phyloP scores from a whole-genome alignment of 2,797 vertebrate genomes.

The Arctocebus calabarensis region DNA sequence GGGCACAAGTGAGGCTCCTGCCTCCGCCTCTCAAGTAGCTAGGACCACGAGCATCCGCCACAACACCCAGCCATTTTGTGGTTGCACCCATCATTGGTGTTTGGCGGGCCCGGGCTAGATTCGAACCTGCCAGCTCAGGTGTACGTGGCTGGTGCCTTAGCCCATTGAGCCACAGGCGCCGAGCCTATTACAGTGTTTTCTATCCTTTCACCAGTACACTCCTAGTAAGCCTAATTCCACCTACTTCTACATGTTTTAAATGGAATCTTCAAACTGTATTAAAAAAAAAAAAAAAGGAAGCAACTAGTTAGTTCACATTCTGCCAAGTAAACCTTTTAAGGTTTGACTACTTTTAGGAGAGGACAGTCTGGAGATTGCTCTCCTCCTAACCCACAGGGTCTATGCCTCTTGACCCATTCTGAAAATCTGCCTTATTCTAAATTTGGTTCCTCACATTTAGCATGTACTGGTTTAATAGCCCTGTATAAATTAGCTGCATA shows the following conservation, averaged over 20 bases:
- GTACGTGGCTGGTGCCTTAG: too few species aligned
- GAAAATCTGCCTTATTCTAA: not conserved
- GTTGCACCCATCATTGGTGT: too few species aligned
- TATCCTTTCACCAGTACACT: not conserved
- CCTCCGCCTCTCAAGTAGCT: too few species aligned
- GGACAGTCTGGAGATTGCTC: not conserved
- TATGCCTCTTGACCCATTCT: not conserved
- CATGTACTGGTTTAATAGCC: not conserved
- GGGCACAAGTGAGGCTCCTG: too few species aligned
- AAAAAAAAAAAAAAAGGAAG: constrained; percentile 63
- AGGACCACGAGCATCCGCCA: too few species aligned
- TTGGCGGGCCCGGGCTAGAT: too few species aligned
- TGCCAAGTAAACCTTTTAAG: not conserved
- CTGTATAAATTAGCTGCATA: not conserved
- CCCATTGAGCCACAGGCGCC: too few species aligned
- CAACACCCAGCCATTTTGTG: too few species aligned
- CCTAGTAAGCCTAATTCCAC: constrained; percentile 10
- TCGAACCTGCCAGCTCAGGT: too few species aligned
- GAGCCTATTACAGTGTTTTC: not conserved
- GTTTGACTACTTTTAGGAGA: not conserved
- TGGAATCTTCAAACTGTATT: not conserved
- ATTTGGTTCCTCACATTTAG: not conserved
- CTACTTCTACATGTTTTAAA: not conserved
- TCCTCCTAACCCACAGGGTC: not conserved
- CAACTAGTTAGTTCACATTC: constrained; percentile 33